Percentiles rank a stretch among this genome's conserved stretches.
phyloP scores from a whole-genome alignment of 1,140 invertebrate genomes.

The Phymorhynchus buccinoides region DNA sequence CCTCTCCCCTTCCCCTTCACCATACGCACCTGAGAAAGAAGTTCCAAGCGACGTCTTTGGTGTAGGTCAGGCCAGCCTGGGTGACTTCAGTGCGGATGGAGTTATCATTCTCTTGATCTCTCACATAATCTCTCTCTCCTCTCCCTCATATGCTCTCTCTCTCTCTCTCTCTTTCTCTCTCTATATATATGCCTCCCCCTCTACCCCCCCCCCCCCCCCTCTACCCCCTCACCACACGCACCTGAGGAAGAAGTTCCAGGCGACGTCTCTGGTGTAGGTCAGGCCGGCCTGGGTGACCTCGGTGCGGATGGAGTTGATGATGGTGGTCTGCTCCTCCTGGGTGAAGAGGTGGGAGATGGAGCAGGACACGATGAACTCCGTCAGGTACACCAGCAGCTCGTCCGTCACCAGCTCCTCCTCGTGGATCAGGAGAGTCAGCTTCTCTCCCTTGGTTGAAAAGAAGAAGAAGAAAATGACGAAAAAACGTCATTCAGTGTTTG shows the following conservation, averaged over 20 bases:
- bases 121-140: too few relatives aligned
- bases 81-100: constrained; percentile 57
- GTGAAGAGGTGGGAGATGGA: constrained; percentile 71
- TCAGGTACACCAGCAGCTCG: constrained; percentile 70
- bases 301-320: constrained; percentile 73
- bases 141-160: too few relatives aligned
- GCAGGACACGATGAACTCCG: constrained; percentile 72
- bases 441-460: constrained; percentile 72
- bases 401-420: constrained; percentile 71
- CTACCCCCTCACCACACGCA: too few relatives aligned
- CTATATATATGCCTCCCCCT: too few relatives aligned
- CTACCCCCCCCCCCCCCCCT: too few relatives aligned
- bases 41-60: constrained; percentile 72
- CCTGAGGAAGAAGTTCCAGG: constrained; percentile 74
- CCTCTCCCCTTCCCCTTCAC: too few relatives aligned
- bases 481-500: too few relatives aligned
- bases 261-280: constrained; percentile 71
- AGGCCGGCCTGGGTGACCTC: constrained; percentile 73
- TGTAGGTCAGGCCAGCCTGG: too few relatives aligned
- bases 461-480: too few relatives aligned
- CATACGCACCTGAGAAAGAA: constrained; percentile 70
- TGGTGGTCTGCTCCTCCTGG: constrained; percentile 72
- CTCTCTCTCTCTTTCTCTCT: too few relatives aligned
- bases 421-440: constrained; percentile 69
- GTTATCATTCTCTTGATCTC: too few relatives aligned